A percentile compares a stretch with the other conserved stretches of the same genome.
phyloP scores from a whole-genome alignment of 2,888 invertebrate species.

The Pristionchus exspectatus region DNA sequence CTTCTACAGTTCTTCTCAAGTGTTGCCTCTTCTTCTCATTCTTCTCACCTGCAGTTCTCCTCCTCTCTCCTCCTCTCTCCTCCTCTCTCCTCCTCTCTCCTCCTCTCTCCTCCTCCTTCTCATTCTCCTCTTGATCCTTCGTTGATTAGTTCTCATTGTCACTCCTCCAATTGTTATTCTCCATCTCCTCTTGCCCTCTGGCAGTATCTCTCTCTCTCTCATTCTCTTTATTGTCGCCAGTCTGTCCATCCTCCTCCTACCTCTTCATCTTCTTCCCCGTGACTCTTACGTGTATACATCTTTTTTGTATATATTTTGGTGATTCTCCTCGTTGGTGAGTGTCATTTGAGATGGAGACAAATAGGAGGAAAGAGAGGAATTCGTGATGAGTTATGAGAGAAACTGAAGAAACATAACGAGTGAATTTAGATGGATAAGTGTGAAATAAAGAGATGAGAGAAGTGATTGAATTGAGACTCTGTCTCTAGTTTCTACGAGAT shows the following conservation, averaged over 20 bases:
- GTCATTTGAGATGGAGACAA: slow-evolving; percentile 12
- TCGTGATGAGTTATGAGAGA: not conserved
- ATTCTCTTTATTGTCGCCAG: not conserved
- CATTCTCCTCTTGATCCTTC: not conserved
- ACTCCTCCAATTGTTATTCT: slow-evolving; percentile 9
- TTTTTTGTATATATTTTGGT: not conserved
- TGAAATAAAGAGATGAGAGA: not conserved
- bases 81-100: not conserved
- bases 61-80: not conserved
- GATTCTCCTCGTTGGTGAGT: not conserved
- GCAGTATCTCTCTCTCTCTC: not conserved
- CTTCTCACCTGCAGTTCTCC: not conserved
- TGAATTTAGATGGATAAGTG: not conserved
- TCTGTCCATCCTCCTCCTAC: not conserved
- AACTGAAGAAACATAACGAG: not conserved
- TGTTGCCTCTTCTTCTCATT: not conserved
- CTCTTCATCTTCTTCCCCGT: slow-evolving; percentile 10
- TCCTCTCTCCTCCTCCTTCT: not conserved
- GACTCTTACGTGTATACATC: not conserved
- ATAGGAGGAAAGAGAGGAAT: not conserved
- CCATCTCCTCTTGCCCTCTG: not conserved
- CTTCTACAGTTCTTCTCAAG: not conserved
- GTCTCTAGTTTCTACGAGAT: not conserved
- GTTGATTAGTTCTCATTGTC: not conserved
- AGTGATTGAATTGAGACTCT: not conserved